Conservation (phyloP, 2,888 invertebrate species). For the Beris morrisii region DNA sequence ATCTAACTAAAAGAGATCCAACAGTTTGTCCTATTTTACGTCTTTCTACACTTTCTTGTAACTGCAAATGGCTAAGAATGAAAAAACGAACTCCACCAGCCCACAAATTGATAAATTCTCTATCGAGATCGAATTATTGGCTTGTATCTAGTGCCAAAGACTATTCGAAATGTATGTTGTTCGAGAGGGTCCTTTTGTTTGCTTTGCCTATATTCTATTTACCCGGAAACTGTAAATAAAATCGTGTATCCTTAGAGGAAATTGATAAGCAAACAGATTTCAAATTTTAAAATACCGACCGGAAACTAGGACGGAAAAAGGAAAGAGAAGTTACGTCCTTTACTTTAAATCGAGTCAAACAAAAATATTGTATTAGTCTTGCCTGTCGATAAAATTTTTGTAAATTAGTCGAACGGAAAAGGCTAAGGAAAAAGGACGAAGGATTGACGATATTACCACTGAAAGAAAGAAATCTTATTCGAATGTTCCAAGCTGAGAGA, state of each 20-base stretch:
- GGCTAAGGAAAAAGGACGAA: conserved; percentile 13
- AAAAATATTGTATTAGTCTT: not conserved
- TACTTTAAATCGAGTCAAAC: not conserved
- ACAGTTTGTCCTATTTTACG: too few species aligned
- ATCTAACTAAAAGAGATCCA: too few species aligned
- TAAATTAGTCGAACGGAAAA: conserved; percentile 25
- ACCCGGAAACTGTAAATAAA: conserved; percentile 36
- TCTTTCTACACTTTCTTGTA: too few species aligned
- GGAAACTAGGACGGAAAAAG: conserved; percentile 26
- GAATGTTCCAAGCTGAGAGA: not conserved
- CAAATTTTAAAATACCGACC: conserved; percentile 28
- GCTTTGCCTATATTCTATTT: conserved; percentile 18
- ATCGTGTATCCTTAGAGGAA: conserved; percentile 35
- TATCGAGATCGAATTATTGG: too few species aligned
- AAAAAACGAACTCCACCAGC: too few species aligned
- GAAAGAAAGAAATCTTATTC: not conserved
- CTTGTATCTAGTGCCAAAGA: too few species aligned
- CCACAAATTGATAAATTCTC: too few species aligned
- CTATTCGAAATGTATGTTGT: too few species aligned
- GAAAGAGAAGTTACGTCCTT: conserved; percentile 3
- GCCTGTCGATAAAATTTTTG: conserved; percentile 3
- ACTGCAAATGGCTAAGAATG: too few species aligned
- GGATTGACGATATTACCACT: conserved; percentile 11
- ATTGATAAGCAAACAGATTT: conserved; percentile 36
- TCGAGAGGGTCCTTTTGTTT: conserved; percentile 9